Evolutionary conservation across 2,888 invertebrate genomes (phyloP).

Genomic region (Limulus polyphemus): DNA sequence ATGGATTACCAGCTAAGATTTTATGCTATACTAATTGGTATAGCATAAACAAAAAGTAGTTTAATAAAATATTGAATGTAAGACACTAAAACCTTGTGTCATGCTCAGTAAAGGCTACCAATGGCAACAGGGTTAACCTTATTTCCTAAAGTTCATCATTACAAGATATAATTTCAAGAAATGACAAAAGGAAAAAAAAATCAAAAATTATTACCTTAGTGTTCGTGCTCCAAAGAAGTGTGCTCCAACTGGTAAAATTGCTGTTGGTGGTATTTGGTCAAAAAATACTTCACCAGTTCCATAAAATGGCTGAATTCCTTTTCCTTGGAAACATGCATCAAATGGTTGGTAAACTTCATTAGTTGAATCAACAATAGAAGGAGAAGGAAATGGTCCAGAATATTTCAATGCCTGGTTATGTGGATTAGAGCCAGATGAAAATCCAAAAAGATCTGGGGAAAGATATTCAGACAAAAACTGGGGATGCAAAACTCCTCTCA

Average conservation of each 20-base stretch:
- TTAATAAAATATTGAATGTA: no score
- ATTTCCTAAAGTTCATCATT: no score
- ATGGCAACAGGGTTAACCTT: no score
- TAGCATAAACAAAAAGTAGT: no score
- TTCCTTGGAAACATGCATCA: constrained; percentile 14
- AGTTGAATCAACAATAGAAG: constrained; percentile 14
- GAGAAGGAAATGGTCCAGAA: constrained; percentile 13
- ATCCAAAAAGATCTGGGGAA: constrained; percentile 13
- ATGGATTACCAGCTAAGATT: no score
- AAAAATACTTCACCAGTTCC: constrained; percentile 17
- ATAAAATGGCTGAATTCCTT: constrained; percentile 13
- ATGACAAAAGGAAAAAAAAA: not conserved
- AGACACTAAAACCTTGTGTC: no score
- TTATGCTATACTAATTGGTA: no score
- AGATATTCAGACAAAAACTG: constrained; percentile 14
- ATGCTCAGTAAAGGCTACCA: no score
- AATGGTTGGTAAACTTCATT: constrained; percentile 19
- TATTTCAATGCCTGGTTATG: constrained; percentile 14
- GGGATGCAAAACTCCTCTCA: constrained; percentile 14
- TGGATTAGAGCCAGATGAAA: constrained; percentile 8
- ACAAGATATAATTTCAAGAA: no score
- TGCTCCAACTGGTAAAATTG: constrained; percentile 18
- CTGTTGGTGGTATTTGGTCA: constrained; percentile 13
- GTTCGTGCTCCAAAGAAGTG: constrained; percentile 19
- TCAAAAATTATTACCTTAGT: constrained; percentile 9